phyloP scores from a whole-genome alignment of 2,888 invertebrate genomes.

The Drosophila demipolita region DNA sequence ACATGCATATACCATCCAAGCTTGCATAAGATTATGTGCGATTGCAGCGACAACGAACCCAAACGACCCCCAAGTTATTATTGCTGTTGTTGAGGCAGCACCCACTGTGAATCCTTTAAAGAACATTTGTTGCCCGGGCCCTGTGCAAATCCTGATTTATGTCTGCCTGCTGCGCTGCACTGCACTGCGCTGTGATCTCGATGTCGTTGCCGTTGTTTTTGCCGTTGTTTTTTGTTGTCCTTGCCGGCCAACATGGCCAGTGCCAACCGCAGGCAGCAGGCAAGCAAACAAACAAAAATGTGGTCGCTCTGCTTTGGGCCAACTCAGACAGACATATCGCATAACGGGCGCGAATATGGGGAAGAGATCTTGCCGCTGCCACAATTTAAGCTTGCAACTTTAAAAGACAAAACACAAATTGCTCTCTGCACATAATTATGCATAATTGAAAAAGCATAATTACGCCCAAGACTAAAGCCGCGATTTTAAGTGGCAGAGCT shows the following conservation, averaged over 20 bases:
- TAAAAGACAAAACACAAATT: slow-evolving; percentile 65
- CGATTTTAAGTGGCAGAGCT: slow-evolving; percentile 67
- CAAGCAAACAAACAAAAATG: slow-evolving; percentile 69
- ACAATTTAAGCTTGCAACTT: slow-evolving; percentile 64
- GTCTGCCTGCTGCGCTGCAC: slow-evolving; percentile 70
- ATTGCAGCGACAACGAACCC: slow-evolving; percentile 59
- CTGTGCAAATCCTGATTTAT: slow-evolving; percentile 76
- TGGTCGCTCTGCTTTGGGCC: slow-evolving; percentile 57
- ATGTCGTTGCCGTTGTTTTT: slow-evolving; percentile 27
- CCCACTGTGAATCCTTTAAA: slow-evolving; percentile 70
- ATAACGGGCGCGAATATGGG: slow-evolving; percentile 44
- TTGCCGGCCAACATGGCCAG: slow-evolving; percentile 69
- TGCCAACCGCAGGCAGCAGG: slow-evolving; percentile 66
- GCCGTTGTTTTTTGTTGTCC: slow-evolving; percentile 34
- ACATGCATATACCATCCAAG: slow-evolving; percentile 59
- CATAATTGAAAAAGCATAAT: slow-evolving; percentile 79
- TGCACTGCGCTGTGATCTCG: slow-evolving; percentile 37
- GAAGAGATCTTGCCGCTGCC: slow-evolving; percentile 22
- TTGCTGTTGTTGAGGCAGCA: slow-evolving; percentile 35
- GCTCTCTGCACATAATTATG: slow-evolving; percentile 72
- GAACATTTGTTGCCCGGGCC: slow-evolving; percentile 76
- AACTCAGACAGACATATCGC: slow-evolving; percentile 53
- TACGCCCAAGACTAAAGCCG: slow-evolving; percentile 45
- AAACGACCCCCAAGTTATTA: slow-evolving; percentile 44
- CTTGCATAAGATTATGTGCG: slow-evolving; percentile 77